phyloP scores from a whole-genome alignment of 2,888 invertebrate genomes.

The Malthinus seriepunctatus region DNA sequence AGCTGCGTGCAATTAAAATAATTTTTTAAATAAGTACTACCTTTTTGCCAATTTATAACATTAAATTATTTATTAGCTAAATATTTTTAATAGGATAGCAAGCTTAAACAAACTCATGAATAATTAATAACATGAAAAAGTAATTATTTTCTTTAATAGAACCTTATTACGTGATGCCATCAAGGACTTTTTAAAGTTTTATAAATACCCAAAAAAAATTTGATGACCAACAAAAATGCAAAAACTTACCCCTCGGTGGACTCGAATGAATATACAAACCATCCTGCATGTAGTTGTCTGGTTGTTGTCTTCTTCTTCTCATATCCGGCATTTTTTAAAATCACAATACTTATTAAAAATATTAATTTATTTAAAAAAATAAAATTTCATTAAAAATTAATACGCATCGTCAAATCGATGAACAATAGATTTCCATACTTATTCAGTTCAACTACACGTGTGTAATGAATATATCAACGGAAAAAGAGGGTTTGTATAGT shows the following conservation, averaged over 20 bases:
- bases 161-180: not conserved
- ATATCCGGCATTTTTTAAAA: conserved; percentile 37
- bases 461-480: conserved; percentile 16
- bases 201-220: conserved; percentile 6
- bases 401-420: conserved; percentile 4
- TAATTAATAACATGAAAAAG: conserved; percentile 7
- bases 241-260: conserved; percentile 63
- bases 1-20: no score
- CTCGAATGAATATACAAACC: conserved; percentile 67
- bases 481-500: conserved; percentile 13
- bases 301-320: conserved; percentile 31
- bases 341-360: not conserved
- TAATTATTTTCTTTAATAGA: conserved; percentile 1
- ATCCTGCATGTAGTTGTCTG: conserved; percentile 43
- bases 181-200: not conserved
- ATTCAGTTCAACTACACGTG: conserved; percentile 10
- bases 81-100: conserved; percentile 5
- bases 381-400: no score
- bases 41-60: no score
- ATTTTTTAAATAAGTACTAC: no score
- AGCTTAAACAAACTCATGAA: conserved; percentile 6
- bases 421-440: not conserved
- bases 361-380: not conserved
- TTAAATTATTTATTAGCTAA: no score
- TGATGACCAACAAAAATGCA: not conserved